A percentile compares a stretch with the other conserved stretches of the same genome.
These are phyloP conservation scores for Rhodeus uyekii DNA, from an alignment of 2,797 vertebrate species.

Conservation along the genomic window DNA sequence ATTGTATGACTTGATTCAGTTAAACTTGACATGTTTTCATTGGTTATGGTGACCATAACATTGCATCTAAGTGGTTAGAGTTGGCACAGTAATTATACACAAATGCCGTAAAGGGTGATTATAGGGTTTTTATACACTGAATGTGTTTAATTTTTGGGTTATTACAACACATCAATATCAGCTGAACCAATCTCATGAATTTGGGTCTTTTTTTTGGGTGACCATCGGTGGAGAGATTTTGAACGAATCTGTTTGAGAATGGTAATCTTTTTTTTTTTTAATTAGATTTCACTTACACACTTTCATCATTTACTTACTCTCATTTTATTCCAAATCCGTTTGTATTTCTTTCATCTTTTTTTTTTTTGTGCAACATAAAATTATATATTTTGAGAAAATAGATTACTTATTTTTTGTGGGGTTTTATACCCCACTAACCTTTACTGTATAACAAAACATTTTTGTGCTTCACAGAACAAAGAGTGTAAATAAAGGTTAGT, in stretches of 20 bases:
- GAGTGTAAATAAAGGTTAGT: not conserved
- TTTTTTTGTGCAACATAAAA: not conserved
- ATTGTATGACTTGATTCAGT: not conserved
- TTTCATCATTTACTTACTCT: not conserved
- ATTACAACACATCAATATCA: too few species aligned
- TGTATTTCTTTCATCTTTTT: not conserved
- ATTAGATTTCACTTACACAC: too few species aligned
- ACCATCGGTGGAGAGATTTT: not conserved
- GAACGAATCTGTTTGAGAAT: not conserved
- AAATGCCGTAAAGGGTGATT: not conserved
- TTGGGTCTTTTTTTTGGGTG: not conserved
- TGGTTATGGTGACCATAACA: not conserved
- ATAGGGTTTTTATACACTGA: not conserved
- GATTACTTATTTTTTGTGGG: not conserved
- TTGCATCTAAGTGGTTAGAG: not conserved
- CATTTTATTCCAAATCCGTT: not conserved
- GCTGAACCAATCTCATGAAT: not conserved
- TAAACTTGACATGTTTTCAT: not conserved
- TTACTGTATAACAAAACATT: not conserved
- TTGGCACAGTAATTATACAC: not conserved
- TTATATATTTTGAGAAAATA: not conserved
- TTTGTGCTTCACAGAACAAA: not conserved
- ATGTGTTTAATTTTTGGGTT: not conserved
- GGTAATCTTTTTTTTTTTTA: too few species aligned
- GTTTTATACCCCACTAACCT: not conserved